Evolutionary conservation across 2,797 vertebrate genomes (phyloP).

Genomic region (Notamacropus eugenii): DNA sequence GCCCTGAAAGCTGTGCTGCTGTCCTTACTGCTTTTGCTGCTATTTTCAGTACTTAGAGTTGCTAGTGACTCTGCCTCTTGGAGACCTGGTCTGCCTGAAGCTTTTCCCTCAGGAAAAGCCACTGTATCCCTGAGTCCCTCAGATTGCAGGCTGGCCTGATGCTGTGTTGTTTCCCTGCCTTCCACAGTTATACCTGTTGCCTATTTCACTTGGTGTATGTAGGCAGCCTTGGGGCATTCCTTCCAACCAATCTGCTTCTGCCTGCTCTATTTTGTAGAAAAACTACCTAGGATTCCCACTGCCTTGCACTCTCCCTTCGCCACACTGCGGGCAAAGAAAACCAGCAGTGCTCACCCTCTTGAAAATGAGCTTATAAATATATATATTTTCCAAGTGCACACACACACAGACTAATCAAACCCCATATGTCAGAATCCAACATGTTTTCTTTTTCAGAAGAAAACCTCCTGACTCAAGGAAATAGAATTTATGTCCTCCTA

Average conservation of each 20-base stretch:
- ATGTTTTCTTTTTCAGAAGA: conserved; percentile 30
- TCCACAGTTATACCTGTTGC: background rate
- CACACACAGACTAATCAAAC: background rate
- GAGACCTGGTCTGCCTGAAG: conserved; percentile 31
- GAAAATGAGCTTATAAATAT: background rate
- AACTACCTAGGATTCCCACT: background rate
- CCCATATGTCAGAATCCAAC: background rate
- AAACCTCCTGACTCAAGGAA: conserved; percentile 34
- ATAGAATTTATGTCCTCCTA: conserved; percentile 5
- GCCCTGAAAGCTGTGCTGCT: conserved; percentile 27
- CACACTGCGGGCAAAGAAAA: background rate
- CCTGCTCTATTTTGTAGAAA: background rate
- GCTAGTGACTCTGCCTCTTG: background rate
- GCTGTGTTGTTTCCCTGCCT: background rate
- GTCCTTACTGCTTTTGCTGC: background rate
- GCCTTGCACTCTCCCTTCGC: conserved; percentile 13
- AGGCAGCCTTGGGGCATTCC: background rate
- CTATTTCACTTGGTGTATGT: background rate
- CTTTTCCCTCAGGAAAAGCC: conserved; percentile 46
- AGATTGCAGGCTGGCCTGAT: background rate
- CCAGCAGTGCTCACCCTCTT: background rate
- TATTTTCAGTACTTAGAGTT: conserved; percentile 43
- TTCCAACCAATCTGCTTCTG: background rate
- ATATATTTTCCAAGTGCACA: background rate
- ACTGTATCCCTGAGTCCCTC: background rate